Evolutionary conservation across 2,797 vertebrate species (phyloP).

Genomic region (Choloepus didactylus): DNA sequence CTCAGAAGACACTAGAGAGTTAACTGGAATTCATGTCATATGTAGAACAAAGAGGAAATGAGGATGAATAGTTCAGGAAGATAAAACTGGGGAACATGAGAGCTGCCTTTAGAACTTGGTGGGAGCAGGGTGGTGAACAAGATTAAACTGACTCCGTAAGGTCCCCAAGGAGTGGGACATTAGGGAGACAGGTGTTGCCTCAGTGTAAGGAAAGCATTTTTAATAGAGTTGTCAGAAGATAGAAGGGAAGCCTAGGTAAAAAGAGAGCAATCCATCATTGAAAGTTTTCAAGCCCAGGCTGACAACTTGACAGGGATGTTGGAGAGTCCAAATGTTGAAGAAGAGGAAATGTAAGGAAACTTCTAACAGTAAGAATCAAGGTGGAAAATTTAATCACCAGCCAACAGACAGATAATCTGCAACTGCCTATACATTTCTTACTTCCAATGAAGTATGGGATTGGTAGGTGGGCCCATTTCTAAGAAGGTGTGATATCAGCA

Average conservation of each 20-base stretch:
- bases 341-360: not conserved
- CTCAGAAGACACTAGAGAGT: not conserved
- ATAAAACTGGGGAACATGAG: constrained; percentile 18
- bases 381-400: not conserved
- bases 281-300: not conserved
- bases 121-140: not conserved
- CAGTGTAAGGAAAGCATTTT: not conserved
- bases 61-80: not conserved
- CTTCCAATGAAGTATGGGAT: not conserved
- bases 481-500: not conserved
- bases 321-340: not conserved
- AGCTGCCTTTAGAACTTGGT: not conserved
- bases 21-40: not conserved
- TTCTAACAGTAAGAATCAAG: constrained; percentile 25
- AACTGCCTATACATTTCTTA: not conserved
- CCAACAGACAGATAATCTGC: not conserved
- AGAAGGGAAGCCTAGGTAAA: not conserved
- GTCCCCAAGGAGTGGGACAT: not conserved
- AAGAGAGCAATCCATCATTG: not conserved
- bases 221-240: constrained; percentile 13
- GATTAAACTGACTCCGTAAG: not conserved
- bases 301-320: constrained; percentile 46
- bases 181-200: not conserved
- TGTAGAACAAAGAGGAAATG: not conserved
- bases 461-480: not conserved